A percentile compares a stretch with the other conserved stretches of the same genome.
phyloP scores from a whole-genome alignment of 2,113 vertebrate genomes.

The Mastomys natalensis region DNA sequence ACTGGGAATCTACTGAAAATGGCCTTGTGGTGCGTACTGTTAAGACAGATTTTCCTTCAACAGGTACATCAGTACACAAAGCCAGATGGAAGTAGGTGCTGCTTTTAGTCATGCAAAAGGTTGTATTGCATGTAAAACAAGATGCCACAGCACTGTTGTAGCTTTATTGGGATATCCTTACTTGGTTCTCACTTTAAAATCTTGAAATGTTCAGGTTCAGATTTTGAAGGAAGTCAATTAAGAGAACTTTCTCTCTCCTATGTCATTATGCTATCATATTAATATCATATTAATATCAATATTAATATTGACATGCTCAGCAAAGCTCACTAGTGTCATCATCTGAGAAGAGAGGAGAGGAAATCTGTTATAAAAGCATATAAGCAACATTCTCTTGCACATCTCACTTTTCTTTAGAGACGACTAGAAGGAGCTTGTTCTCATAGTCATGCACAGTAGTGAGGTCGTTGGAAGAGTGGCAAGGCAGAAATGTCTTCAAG shows the following conservation, averaged over 20 bases:
- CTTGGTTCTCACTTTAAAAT: background rate
- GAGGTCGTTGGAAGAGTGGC: background rate
- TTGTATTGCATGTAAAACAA: background rate
- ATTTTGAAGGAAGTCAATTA: background rate
- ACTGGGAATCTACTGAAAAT: background rate
- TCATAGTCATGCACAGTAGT: background rate
- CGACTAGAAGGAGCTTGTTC: background rate
- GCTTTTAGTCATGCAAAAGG: background rate
- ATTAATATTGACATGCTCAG: background rate
- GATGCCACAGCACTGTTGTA: background rate
- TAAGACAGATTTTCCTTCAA: background rate
- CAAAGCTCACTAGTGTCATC: background rate
- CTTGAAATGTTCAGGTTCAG: background rate
- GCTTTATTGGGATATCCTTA: background rate
- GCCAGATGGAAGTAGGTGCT: background rate
- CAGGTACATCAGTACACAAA: background rate
- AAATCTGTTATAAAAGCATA: background rate
- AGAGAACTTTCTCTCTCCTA: background rate
- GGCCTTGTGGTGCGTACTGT: background rate
- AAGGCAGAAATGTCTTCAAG: background rate
- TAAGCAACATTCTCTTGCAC: background rate
- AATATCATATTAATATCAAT: too few relatives aligned
- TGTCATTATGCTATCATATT: background rate
- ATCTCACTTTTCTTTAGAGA: background rate
- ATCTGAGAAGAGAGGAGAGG: background rate